phyloP scores from a whole-genome alignment of 1,140 invertebrate species.

The Drosophila quadrilineata region DNA sequence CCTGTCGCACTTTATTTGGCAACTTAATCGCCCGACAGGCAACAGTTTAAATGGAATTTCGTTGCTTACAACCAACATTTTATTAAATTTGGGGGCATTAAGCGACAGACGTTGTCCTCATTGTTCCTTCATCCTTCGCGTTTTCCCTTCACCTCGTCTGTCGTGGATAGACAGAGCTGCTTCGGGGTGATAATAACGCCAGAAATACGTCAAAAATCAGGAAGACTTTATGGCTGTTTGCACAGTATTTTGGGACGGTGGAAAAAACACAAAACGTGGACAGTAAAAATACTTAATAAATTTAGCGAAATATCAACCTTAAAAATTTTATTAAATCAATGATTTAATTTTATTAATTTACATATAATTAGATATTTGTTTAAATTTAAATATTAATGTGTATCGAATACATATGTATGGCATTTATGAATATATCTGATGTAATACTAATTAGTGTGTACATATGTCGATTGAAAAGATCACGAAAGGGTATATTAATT shows the following conservation, averaged over 20 bases:
- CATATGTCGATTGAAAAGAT: too few relatives aligned
- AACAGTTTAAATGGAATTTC: conserved; percentile 67
- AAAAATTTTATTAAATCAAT: too few relatives aligned
- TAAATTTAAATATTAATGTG: too few relatives aligned
- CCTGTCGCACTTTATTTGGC: conserved; percentile 72
- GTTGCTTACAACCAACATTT: conserved; percentile 39
- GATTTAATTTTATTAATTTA: too few relatives aligned
- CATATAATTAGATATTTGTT: too few relatives aligned
- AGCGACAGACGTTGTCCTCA: conserved; percentile 41
- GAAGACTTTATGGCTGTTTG: conserved; percentile 24
- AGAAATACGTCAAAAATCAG: conserved; percentile 55
- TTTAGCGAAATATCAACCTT: too few relatives aligned
- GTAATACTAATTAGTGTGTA: too few relatives aligned
- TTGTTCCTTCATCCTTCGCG: conserved; percentile 14
- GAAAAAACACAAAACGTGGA: not conserved
- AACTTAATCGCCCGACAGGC: conserved; percentile 72
- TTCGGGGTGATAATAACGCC: conserved; percentile 49
- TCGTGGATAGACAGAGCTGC: too few relatives aligned
- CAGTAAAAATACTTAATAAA: too few relatives aligned
- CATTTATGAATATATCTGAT: too few relatives aligned
- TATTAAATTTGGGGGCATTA: conserved; percentile 74
- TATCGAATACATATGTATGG: too few relatives aligned
- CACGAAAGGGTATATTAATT: too few relatives aligned
- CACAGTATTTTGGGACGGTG: conserved; percentile 4
- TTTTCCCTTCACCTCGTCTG: not conserved